Base-by-base conservation (phyloP, 2,113 vertebrate genomes). In the Bambusicola thoracicus region DNA sequence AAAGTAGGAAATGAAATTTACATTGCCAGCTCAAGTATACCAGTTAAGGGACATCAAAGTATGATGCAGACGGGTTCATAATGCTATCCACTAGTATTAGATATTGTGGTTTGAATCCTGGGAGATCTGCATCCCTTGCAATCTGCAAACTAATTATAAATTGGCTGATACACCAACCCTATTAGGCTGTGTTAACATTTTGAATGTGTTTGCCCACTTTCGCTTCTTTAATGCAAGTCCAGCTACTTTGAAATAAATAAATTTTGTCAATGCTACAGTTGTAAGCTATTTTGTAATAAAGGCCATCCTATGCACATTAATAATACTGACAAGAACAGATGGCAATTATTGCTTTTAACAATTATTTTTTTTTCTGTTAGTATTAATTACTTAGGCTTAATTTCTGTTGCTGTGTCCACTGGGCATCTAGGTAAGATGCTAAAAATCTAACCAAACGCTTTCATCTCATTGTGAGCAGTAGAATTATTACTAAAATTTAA, bases 301-400 rank as follows among this genome's bases (percentile, higher is more conserved):
- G 80, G 90, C 40, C 38, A 80, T 89, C 96, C 79, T 36, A 11
- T 41, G 69, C 68, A 77, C 68, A 97, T 96, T 96, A 95, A 95
- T 89, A 93, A 90, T 48, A 87, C 80, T 96, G 95, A 97, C 89
- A 92, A 95, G 81, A 97, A 95, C 95, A 98, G 96, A 98, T 96
- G 94, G 96, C 59, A 91, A 93, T 94, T 97, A 93, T 63, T 0
- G 12, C 66, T 97, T 97, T 95, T 87, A 96, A 96, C 51, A 84
- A 86, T 93, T 93, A 8, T 72, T 86, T 92, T 90, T 86, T 92
- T 87, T 95, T 81, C 90, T 91, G 53, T 81, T 96, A 92, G 53
- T 95, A 96, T 96, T 96, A 97, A 95, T 96, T 95, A 96, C 63
- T 44, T 87, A 48, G 80, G 51, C 89, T 95, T 97, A 91, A 93